These are phyloP conservation scores for Cyclopterus lumpus DNA, from an alignment of 2,797 vertebrate species.

Conservation along the genomic window DNA sequence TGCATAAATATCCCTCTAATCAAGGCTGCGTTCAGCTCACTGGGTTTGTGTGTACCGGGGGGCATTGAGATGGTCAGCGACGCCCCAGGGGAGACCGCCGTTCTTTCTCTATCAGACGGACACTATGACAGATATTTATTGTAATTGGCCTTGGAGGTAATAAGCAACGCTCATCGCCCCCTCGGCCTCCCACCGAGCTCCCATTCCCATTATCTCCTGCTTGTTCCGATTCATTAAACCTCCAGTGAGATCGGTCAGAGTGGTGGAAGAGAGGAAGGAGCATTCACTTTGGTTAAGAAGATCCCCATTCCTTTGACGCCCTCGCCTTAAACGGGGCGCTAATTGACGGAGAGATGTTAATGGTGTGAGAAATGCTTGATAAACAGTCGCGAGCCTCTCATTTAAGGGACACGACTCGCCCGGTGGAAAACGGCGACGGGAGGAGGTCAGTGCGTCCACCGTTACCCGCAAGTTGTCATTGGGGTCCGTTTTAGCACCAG, in stretches of 20 bases:
- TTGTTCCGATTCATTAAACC: slow-evolving; percentile 73
- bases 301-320: slow-evolving; percentile 34
- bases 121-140: slow-evolving; percentile 63
- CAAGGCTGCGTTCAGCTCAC: background rate
- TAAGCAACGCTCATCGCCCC: slow-evolving; percentile 66
- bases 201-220: slow-evolving; percentile 58
- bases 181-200: slow-evolving; percentile 48
- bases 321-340: slow-evolving; percentile 43
- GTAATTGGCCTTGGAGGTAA: slow-evolving; percentile 73
- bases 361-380: slow-evolving; percentile 59
- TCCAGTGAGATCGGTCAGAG: slow-evolving; percentile 56
- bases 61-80: slow-evolving; percentile 15
- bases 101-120: slow-evolving; percentile 31
- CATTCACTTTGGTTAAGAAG: slow-evolving; percentile 46
- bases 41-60: slow-evolving; percentile 21
- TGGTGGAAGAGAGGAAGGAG: slow-evolving; percentile 28
- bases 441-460: slow-evolving; percentile 24
- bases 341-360: slow-evolving; percentile 69
- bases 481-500: slow-evolving; percentile 22
- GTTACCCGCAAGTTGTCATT: slow-evolving; percentile 23
- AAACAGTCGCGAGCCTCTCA: slow-evolving; percentile 48
- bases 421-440: background rate
- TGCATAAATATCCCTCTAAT: slow-evolving; percentile 11
- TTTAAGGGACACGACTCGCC: slow-evolving; percentile 22
- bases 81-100: slow-evolving; percentile 2